Conservation (phyloP, 2,113 vertebrate genomes). For the Eurystomus gularis region DNA sequence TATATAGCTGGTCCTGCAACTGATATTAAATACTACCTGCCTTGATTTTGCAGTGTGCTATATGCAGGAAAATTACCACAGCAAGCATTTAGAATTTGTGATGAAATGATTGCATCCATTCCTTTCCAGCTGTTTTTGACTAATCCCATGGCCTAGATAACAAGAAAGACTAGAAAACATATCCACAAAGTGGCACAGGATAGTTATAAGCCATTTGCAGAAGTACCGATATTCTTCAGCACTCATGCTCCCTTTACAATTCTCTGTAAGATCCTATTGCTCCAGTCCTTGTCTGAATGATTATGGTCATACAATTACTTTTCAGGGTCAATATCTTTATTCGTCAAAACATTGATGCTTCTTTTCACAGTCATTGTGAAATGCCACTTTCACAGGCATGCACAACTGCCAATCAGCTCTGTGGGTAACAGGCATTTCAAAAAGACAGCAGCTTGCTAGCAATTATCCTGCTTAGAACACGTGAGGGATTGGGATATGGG, state of each 20-base stretch:
- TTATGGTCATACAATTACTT: conserved; percentile 49
- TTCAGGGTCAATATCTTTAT: conserved; percentile 58
- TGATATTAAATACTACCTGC: not conserved
- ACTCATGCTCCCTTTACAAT: not conserved
- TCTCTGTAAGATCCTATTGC: not conserved
- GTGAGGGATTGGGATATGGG: not conserved
- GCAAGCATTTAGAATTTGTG: not conserved
- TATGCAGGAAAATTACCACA: conserved; percentile 32
- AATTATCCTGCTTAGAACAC: conserved; percentile 12
- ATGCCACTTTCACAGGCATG: conserved; percentile 1
- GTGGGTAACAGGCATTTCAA: not conserved
- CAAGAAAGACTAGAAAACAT: conserved; percentile 6
- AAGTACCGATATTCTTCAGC: conserved; percentile 36
- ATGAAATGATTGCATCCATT: conserved; percentile 14
- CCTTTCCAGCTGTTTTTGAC: conserved; percentile 36
- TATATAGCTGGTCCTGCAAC: not conserved
- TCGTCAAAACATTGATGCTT: conserved; percentile 47
- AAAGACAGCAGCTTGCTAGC: conserved; percentile 35
- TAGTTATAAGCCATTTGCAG: conserved; percentile 29
- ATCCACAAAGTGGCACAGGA: conserved; percentile 19
- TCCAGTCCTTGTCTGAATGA: conserved; percentile 41
- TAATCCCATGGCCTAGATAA: conserved; percentile 30
- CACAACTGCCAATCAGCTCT: not conserved
- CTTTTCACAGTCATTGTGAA: conserved; percentile 31
- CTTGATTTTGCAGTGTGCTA: not conserved